Conservation (phyloP, 2,113 vertebrate species). For the Rousettus leschenaultii region DNA sequence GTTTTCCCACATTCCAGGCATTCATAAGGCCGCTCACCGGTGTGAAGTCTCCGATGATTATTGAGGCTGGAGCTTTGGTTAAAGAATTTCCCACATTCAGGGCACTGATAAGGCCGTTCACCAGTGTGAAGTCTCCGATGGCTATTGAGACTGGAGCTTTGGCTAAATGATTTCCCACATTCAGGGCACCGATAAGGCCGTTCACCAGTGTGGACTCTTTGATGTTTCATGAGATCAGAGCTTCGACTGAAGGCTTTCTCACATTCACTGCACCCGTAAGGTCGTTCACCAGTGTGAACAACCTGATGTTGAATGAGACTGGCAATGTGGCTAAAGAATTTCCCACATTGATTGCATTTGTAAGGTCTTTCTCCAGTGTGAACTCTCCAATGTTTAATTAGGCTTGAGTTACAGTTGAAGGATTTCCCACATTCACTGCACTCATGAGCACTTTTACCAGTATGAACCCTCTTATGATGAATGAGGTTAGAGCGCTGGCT, state of each 20-base stretch:
- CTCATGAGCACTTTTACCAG: slow-evolving; percentile 64
- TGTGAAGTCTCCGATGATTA: slow-evolving; percentile 53
- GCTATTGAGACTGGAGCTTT: slow-evolving; percentile 51
- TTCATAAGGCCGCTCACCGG: slow-evolving; percentile 45
- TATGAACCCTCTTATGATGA: slow-evolving; percentile 50
- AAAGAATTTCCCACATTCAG: slow-evolving; percentile 58
- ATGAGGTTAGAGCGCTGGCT: too few species aligned
- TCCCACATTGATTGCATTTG: slow-evolving; percentile 26
- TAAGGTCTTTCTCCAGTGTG: slow-evolving; percentile 49
- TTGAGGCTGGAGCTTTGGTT: slow-evolving; percentile 52
- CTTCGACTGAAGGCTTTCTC: slow-evolving; percentile 50
- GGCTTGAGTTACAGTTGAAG: slow-evolving; percentile 37
- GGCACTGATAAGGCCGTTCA: slow-evolving; percentile 50
- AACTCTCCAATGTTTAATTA: slow-evolving; percentile 53
- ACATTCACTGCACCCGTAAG: slow-evolving; percentile 48
- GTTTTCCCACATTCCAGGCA: slow-evolving; percentile 51
- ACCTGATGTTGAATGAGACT: slow-evolving; percentile 49
- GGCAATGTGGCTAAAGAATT: slow-evolving; percentile 28
- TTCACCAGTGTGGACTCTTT: slow-evolving; percentile 51
- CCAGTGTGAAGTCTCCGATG: slow-evolving; percentile 56
- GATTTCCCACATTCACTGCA: slow-evolving; percentile 56
- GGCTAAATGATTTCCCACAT: slow-evolving; percentile 58
- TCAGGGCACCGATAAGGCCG: slow-evolving; percentile 50
- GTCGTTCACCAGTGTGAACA: slow-evolving; percentile 47
- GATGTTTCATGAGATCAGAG: slow-evolving; percentile 51